A percentile compares a stretch with the other conserved stretches of the same genome.
phyloP scores from a whole-genome alignment of 92 coral and sea anemone genomes.

The Micromussa lordhowensis region DNA sequence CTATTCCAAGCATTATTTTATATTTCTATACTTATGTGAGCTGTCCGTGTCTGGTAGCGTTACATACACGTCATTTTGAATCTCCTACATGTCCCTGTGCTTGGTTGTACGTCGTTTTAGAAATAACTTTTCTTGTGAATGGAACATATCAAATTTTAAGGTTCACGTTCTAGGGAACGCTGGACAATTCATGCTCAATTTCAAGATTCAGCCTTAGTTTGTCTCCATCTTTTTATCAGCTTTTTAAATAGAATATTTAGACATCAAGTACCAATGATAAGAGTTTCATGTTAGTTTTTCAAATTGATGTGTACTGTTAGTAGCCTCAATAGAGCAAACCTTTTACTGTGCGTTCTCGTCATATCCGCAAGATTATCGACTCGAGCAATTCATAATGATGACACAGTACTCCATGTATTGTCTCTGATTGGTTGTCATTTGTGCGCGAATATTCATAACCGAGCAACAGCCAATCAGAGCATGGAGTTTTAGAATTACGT shows the following conservation, averaged over 20 bases:
- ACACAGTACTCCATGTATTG: background rate
- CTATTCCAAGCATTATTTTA: background rate
- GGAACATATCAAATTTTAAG: too few relatives aligned
- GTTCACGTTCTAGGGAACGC: too few relatives aligned
- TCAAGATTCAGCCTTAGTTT: background rate
- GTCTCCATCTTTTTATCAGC: background rate
- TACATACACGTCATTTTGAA: background rate
- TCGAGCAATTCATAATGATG: background rate
- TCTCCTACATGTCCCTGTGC: background rate
- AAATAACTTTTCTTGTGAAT: background rate
- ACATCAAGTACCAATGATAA: background rate
- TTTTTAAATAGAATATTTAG: background rate
- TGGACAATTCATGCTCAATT: too few relatives aligned
- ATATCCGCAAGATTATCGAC: background rate
- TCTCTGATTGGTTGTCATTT: background rate
- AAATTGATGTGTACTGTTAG: background rate
- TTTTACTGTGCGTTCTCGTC: background rate
- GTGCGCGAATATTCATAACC: background rate
- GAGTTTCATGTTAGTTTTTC: background rate
- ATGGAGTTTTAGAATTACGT: background rate
- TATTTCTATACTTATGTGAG: background rate
- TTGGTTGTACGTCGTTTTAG: background rate
- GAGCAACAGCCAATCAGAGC: background rate
- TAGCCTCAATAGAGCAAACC: background rate
- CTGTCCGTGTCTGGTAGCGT: background rate